Conservation (phyloP, 1,140 invertebrate species). For the Caerostris extrusa region DNA sequence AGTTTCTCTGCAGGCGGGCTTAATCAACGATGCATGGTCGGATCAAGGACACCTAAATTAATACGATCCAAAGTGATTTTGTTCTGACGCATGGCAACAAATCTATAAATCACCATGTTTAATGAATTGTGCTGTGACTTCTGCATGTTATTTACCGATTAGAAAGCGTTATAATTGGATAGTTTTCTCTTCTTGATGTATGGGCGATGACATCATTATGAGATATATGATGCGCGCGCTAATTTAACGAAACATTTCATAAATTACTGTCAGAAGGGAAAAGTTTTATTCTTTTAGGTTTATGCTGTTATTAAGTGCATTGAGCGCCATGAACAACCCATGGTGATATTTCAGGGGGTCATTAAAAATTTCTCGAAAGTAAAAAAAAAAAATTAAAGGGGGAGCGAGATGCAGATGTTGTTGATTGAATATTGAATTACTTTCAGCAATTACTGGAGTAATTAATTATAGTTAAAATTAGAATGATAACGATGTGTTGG, state of each 20-base stretch:
- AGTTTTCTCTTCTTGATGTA: slow-evolving; percentile 45
- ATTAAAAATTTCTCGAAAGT: too few relatives aligned
- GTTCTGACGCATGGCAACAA: slow-evolving; percentile 30
- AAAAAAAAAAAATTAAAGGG: too few relatives aligned
- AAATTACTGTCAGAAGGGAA: neutral
- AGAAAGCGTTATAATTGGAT: slow-evolving; percentile 51
- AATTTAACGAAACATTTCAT: slow-evolving; percentile 32
- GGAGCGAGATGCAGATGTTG: too few relatives aligned
- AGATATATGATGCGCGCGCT: neutral
- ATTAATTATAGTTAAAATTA: too few relatives aligned
- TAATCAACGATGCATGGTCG: slow-evolving; percentile 30
- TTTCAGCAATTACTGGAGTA: too few relatives aligned
- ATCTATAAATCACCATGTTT: slow-evolving; percentile 66
- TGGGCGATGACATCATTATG: slow-evolving; percentile 59
- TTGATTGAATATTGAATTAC: too few relatives aligned
- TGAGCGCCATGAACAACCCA: too few relatives aligned
- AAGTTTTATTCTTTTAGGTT: neutral
- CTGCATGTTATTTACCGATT: slow-evolving; percentile 63
- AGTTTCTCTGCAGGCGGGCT: neutral
- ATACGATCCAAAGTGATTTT: slow-evolving; percentile 50
- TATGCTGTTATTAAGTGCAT: too few relatives aligned
- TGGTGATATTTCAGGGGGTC: too few relatives aligned
- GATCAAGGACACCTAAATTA: slow-evolving; percentile 34
- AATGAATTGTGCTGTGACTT: slow-evolving; percentile 48
- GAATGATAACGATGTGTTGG: neutral